Base-by-base conservation (phyloP, 2,888 invertebrate genomes). In the Piscicola geometra region DNA sequence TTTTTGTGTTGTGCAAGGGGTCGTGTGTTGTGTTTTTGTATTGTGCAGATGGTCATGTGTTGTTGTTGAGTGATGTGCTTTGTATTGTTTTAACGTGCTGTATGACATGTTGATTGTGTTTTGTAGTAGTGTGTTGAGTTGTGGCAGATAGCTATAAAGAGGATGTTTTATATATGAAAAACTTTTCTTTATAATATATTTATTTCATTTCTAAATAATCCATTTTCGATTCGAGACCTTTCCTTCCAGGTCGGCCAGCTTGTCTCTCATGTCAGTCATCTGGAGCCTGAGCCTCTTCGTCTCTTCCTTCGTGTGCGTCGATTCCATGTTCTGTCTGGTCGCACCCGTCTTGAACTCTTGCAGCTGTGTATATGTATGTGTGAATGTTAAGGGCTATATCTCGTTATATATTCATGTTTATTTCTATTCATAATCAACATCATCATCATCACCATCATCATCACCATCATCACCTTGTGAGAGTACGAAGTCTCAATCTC, bases 271-370 rank as follows among this genome's bases (percentile, higher is more conserved):
- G 77, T 87, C 87, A 32, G 83, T 81, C 77, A 87, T 82, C 78
- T 85, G 85, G 75, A 82, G 83, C 35, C 85, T 83, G 52, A 87
- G 82, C 77, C 86, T 85, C 82, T 86, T 87, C 79, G 84, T 84
- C 80, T 87, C 87, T 76, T 87, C 87, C 78, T 84, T 84, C 77
- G 85, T 82, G 80, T 86, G 86, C 21, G 83, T 84, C 73, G 85
- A 83, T 79, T 87, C 87, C 85, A 86, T 86, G 81, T 85, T 84
- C 81, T 85, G 84, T 74, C 86, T 84, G 52, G 86, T 85, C 75
- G 86, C 84, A 21, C 86, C 86, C 47, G 87, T 87, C 75, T 86
- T 84, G 82, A 86, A 86, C 81, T 87, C 87, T 82, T 88, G 87
- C 35, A 88, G 84, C 85, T 86, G 79, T 68, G 68, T 32, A 32